These are phyloP conservation scores for Charanyca ferruginea DNA, from an alignment of 2,888 invertebrate species.

Conservation along the genomic window DNA sequence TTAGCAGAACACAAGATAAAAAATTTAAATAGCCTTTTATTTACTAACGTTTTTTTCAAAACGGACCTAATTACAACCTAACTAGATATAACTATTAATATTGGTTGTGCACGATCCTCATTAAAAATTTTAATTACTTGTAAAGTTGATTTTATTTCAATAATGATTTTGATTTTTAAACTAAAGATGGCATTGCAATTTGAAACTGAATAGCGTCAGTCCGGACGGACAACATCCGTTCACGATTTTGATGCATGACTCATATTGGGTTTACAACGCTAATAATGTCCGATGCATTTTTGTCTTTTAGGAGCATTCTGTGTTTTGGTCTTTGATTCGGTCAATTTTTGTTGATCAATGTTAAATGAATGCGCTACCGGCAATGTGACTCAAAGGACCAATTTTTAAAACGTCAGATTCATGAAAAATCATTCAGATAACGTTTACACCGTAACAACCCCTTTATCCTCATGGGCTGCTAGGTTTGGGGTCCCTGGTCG, in stretches of 20 bases:
- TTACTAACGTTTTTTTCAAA: background rate
- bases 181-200: conserved; percentile 27
- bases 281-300: conserved; percentile 31
- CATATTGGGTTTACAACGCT: conserved; percentile 29
- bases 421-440: no score
- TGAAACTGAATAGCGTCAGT: conserved; percentile 5
- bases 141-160: conserved; percentile 22
- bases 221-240: conserved; percentile 43
- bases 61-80: background rate
- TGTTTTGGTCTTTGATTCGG: no score
- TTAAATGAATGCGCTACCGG: background rate
- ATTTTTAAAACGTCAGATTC: background rate
- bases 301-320: background rate
- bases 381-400: background rate
- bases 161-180: conserved; percentile 42
- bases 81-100: background rate
- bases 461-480: no score
- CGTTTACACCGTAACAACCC: no score
- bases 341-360: conserved; percentile 28
- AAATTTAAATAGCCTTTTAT: no score
- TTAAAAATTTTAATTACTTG: conserved; percentile 35
- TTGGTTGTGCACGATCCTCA: conserved; percentile 23
- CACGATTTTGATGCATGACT: conserved; percentile 40
- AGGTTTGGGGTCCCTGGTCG: no score
- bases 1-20: no score